Evolutionary conservation across 2,888 invertebrate genomes (phyloP).

Genomic region (Drosophila peninsularis): DNA sequence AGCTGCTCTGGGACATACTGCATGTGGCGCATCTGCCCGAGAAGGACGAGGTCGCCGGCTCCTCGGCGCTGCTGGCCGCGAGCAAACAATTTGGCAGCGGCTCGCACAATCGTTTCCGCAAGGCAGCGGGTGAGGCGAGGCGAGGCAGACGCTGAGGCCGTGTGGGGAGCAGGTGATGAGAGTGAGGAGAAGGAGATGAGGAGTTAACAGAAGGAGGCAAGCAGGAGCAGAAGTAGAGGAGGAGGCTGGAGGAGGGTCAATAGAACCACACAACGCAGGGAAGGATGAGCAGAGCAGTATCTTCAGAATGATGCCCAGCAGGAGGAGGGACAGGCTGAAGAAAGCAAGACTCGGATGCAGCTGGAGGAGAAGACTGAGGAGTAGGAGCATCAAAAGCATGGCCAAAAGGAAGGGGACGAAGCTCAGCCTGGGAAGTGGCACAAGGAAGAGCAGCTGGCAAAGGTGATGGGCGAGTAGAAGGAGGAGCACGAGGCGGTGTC

Average conservation of each 20-base stretch:
- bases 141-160: constrained; percentile 49
- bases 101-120: constrained; percentile 78
- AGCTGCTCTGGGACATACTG: constrained; percentile 89
- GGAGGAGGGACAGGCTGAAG: not conserved
- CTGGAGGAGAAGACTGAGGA: not conserved
- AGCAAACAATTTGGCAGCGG: constrained; percentile 69
- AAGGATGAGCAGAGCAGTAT: no score
- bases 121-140: constrained; percentile 70
- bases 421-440: not conserved
- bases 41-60: constrained; percentile 84
- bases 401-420: no score
- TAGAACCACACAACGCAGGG: not conserved
- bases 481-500: not conserved
- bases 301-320: no score
- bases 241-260: not conserved
- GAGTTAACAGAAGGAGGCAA: not conserved
- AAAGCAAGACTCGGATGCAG: not conserved
- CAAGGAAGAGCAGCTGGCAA: not conserved
- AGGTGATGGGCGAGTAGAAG: not conserved
- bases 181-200: not conserved
- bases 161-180: no score
- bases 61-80: constrained; percentile 73
- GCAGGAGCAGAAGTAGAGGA: not conserved
- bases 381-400: no score
- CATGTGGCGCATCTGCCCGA: constrained; percentile 88